Conservation (phyloP, 2,797 vertebrate genomes). For the Cottoperca gobio region DNA sequence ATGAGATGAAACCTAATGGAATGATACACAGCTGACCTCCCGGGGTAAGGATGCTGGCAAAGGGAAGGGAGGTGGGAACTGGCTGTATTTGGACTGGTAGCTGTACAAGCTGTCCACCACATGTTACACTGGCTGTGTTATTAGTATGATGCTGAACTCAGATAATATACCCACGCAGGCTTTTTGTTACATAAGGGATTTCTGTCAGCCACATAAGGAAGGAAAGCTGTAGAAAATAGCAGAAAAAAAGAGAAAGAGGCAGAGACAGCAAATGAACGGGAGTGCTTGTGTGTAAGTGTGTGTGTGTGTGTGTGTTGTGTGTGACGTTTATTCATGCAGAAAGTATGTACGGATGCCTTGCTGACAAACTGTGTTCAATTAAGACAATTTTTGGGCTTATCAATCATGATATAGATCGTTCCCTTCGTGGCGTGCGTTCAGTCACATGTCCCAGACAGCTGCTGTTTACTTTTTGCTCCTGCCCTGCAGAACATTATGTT, state of each 20-base stretch:
- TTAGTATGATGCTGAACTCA: conserved; percentile 67
- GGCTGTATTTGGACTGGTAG: conserved; percentile 56
- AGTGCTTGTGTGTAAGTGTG: neutral
- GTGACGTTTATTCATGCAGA: conserved; percentile 12
- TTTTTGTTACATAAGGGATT: conserved; percentile 66
- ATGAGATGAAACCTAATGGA: conserved; percentile 57
- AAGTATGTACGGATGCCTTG: conserved; percentile 13
- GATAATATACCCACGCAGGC: conserved; percentile 49
- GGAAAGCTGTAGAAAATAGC: neutral
- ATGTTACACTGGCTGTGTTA: conserved; percentile 62
- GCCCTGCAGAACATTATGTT: conserved; percentile 5
- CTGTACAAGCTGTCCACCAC: conserved; percentile 76
- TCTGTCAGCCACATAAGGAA: conserved; percentile 19
- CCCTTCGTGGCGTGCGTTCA: conserved; percentile 36
- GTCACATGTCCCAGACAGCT: conserved; percentile 70
- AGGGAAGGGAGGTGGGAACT: conserved; percentile 13
- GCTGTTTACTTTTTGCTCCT: conserved; percentile 43
- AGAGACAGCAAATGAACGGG: neutral
- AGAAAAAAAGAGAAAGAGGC: neutral
- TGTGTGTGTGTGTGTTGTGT: conserved; percentile 1
- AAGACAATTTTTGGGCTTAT: conserved; percentile 73
- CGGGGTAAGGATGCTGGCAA: conserved; percentile 48
- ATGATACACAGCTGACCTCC: conserved; percentile 58
- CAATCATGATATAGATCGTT: conserved; percentile 76
- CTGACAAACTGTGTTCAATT: conserved; percentile 71